Percentiles rank a stretch among this genome's conserved stretches.
phyloP scores from a whole-genome alignment of 2,888 invertebrate genomes.

The Itoplectis maculator region DNA sequence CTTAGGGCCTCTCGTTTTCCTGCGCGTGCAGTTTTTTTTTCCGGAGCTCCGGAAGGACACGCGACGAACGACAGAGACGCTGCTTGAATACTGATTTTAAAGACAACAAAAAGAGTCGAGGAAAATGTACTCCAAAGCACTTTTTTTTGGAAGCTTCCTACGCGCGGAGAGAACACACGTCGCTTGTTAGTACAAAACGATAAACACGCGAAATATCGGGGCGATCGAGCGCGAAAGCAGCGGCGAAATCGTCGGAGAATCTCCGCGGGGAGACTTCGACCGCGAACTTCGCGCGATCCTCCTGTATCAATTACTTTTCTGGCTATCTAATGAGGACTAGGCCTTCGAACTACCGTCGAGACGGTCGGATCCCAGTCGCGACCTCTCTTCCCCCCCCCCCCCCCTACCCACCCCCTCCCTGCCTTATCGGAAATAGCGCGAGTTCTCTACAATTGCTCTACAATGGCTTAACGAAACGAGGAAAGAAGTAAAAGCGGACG shows the following conservation, averaged over 20 bases:
- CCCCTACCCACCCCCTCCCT: background rate
- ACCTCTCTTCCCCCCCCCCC: slow-evolving; percentile 32
- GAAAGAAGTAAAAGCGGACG: background rate
- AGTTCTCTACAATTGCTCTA: slow-evolving; percentile 34
- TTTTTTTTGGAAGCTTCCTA: slow-evolving; percentile 52
- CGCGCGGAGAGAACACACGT: slow-evolving; percentile 33
- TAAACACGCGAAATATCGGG: slow-evolving; percentile 13
- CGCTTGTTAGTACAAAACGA: slow-evolving; percentile 15
- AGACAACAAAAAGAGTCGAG: slow-evolving; percentile 10
- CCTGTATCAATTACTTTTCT: slow-evolving; percentile 49
- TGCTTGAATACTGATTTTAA: slow-evolving; percentile 51
- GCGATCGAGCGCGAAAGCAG: slow-evolving; percentile 37
- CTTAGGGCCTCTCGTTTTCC: background rate
- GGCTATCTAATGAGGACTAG: slow-evolving; percentile 66
- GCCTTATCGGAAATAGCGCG: background rate
- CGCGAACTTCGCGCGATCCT: too few relatives aligned
- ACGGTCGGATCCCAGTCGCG: slow-evolving; percentile 40
- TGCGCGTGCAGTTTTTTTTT: too few relatives aligned
- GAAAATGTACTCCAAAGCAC: slow-evolving; percentile 23
- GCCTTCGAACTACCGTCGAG: slow-evolving; percentile 67
- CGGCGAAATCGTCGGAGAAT: slow-evolving; percentile 5
- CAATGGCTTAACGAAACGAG: slow-evolving; percentile 19
- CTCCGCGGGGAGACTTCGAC: too few relatives aligned
- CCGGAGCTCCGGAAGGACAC: slow-evolving; percentile 21
- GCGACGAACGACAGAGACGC: slow-evolving; percentile 31